These are phyloP conservation scores for Hydroisotoma schaefferi DNA, from an alignment of 2,888 invertebrate genomes.

Conservation along the genomic window DNA sequence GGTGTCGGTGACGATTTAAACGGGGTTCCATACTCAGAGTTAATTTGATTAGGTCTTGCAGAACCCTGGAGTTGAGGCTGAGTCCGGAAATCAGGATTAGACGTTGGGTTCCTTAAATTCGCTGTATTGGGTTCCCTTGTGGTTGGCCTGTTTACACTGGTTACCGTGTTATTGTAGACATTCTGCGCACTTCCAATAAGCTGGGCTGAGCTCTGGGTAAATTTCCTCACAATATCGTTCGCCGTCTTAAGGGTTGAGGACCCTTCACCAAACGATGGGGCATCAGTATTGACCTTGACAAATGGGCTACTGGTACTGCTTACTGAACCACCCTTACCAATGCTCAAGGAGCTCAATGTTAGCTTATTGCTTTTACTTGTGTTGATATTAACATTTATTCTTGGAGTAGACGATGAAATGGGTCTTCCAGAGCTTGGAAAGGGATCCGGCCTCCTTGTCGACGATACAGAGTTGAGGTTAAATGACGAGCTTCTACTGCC, in stretches of 20 bases:
- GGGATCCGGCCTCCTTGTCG: not conserved
- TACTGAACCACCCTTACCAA: not conserved
- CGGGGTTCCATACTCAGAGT: constrained; percentile 8
- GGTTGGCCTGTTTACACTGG: constrained; percentile 3
- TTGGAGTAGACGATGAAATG: not conserved
- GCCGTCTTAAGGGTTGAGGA: constrained; percentile 4
- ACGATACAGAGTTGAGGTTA: not conserved
- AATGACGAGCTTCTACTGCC: constrained; percentile 1
- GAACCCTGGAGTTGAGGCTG: constrained; percentile 22
- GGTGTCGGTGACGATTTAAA: too few relatives aligned
- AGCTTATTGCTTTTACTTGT: not conserved
- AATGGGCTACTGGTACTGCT: constrained; percentile 8
- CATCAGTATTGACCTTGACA: constrained; percentile 1
- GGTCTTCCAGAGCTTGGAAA: not conserved
- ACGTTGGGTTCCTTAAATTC: constrained; percentile 22
- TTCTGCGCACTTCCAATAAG: not conserved
- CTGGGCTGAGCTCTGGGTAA: not conserved
- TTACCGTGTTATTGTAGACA: not conserved
- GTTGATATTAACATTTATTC: constrained; percentile 6
- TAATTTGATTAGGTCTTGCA: constrained; percentile 1
- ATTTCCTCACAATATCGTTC: not conserved
- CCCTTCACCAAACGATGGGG: constrained; percentile 1
- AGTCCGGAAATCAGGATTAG: constrained; percentile 20
- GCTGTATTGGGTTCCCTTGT: constrained; percentile 23
- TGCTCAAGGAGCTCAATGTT: not conserved